Evolutionary conservation across 2,888 invertebrate genomes (phyloP).

Genomic region (Calameuta idolon): DNA sequence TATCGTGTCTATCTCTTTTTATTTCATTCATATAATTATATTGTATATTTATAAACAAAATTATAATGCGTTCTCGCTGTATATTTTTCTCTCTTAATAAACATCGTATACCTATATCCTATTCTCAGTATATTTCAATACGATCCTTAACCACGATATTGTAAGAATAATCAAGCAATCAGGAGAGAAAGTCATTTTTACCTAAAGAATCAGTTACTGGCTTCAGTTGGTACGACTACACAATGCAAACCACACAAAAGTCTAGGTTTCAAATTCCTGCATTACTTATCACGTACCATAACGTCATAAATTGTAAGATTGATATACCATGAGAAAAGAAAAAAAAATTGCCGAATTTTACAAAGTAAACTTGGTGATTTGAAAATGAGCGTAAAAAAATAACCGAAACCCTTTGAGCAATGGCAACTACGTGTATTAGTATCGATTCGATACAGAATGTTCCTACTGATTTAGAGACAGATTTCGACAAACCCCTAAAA

Average conservation of each 20-base stretch:
- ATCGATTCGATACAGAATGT: slow-evolving; percentile 45
- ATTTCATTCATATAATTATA: no score
- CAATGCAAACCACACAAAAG: background rate
- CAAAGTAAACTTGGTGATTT: background rate
- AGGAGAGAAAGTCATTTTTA: background rate
- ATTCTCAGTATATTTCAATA: background rate
- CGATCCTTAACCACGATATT: background rate
- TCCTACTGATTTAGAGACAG: slow-evolving; percentile 9
- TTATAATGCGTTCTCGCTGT: no score
- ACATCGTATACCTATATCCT: background rate
- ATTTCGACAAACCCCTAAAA: slow-evolving; percentile 15
- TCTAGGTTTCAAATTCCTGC: background rate
- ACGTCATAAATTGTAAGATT: background rate
- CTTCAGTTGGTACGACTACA: background rate
- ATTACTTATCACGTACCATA: background rate
- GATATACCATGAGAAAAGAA: background rate
- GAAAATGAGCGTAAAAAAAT: background rate
- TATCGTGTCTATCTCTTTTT: no score
- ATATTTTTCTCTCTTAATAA: background rate
- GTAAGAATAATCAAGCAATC: background rate
- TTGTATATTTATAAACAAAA: no score
- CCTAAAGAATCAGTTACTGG: background rate
- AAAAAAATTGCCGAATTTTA: background rate
- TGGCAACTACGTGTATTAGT: slow-evolving; percentile 12
- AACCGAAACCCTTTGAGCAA: slow-evolving; percentile 20